Evolutionary conservation across 2,113 vertebrate species (phyloP).

Genomic region (Athene cunicularia): DNA sequence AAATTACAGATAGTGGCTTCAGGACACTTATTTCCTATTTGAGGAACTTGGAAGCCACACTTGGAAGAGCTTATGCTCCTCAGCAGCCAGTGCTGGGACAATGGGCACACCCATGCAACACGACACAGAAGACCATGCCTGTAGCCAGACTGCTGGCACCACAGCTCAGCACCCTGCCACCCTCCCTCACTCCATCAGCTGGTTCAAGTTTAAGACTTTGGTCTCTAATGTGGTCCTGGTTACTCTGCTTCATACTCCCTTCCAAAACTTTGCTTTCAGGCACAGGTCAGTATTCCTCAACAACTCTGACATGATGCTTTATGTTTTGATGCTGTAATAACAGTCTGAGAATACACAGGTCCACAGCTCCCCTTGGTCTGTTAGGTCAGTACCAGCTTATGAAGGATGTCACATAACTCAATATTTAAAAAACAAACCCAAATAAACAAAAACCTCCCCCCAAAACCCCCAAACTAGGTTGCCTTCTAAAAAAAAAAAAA

Average conservation of each 20-base stretch:
- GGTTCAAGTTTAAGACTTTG: too few relatives aligned
- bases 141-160: background rate
- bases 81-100: background rate
- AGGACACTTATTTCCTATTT: background rate
- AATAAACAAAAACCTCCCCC: background rate
- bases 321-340: fast-evolving
- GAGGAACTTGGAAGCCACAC: background rate
- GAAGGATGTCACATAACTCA: background rate
- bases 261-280: background rate
- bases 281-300: background rate
- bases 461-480: background rate
- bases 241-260: fast-evolving
- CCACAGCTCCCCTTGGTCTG: background rate
- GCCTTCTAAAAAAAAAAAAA: background rate
- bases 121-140: fast-evolving
- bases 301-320: too few relatives aligned
- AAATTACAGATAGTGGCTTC: background rate
- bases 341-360: background rate
- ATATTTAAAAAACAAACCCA: background rate
- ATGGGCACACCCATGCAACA: background rate
- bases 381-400: fast-evolving
- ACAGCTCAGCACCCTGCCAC: background rate
- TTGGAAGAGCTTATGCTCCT: background rate
- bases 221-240: background rate
- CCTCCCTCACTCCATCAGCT: too few relatives aligned